Conservation (phyloP, 2,888 invertebrate species). For the Caenorhabditis afra region DNA sequence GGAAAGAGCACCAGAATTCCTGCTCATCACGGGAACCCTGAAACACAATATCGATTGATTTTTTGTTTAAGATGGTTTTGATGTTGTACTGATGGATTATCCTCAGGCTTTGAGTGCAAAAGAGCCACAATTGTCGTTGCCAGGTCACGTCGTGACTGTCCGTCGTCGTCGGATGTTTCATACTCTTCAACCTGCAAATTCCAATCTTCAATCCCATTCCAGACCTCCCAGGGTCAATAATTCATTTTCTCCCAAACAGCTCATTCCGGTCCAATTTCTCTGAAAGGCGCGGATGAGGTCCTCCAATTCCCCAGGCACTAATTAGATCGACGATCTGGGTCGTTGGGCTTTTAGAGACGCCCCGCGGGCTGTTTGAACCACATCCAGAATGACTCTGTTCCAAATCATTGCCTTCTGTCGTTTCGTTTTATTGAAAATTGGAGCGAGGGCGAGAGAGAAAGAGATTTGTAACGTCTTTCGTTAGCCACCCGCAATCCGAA, state of each 20-base stretch:
- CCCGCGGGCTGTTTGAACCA: too few species aligned
- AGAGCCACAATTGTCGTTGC: slow-evolving; percentile 72
- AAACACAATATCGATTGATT: slow-evolving; percentile 24
- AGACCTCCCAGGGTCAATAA: neutral
- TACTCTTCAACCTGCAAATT: slow-evolving; percentile 77
- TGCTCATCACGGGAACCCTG: slow-evolving; percentile 68
- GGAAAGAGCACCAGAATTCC: slow-evolving; percentile 73
- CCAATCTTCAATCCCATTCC: neutral
- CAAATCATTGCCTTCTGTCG: slow-evolving; percentile 31
- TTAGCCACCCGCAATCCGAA: too few species aligned
- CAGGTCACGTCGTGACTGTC: slow-evolving; percentile 71
- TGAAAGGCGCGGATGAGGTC: neutral
- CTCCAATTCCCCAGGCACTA: slow-evolving; percentile 32
- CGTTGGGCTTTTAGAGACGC: slow-evolving; percentile 2
- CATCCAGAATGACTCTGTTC: slow-evolving; percentile 14
- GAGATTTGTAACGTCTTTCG: too few species aligned
- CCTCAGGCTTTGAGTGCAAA: slow-evolving; percentile 64
- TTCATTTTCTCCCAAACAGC: neutral
- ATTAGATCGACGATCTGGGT: slow-evolving; percentile 33
- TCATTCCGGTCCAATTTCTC: slow-evolving; percentile 5
- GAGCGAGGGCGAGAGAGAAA: too few species aligned
- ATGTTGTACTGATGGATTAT: slow-evolving; percentile 70
- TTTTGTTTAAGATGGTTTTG: neutral
- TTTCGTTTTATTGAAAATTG: slow-evolving; percentile 1
- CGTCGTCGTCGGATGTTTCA: slow-evolving; percentile 79